Evolutionary conservation across 2,113 vertebrate genomes (phyloP).

Genomic region (Pelobates fuscus): DNA sequence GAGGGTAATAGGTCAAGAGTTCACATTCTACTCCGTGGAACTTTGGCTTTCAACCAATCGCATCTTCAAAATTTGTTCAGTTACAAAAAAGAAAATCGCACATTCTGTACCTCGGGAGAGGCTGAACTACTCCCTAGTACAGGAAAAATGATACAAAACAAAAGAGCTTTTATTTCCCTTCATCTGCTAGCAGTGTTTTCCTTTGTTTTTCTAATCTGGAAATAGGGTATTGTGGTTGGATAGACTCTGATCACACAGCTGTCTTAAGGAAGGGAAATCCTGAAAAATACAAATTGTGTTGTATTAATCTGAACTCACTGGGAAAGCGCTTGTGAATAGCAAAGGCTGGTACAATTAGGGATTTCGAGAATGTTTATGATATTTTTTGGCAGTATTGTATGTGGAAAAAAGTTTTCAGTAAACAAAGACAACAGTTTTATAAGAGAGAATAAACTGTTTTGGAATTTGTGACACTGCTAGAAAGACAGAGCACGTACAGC

Average conservation of each 20-base stretch:
- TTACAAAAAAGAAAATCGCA: slow-evolving; percentile 3
- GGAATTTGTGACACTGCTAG: too few species aligned
- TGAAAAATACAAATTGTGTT: slow-evolving; percentile 5
- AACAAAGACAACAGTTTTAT: too few species aligned
- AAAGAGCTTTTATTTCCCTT: slow-evolving; percentile 31
- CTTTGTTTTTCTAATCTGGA: slow-evolving; percentile 25
- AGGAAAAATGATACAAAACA: slow-evolving; percentile 28
- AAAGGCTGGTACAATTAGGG: not conserved
- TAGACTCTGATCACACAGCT: slow-evolving; percentile 10
- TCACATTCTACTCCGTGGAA: slow-evolving; percentile 29
- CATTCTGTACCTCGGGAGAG: slow-evolving; percentile 9
- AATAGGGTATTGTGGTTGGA: slow-evolving; percentile 11
- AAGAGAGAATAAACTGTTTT: too few species aligned
- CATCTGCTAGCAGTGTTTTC: slow-evolving; percentile 21
- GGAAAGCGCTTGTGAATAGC: not conserved
- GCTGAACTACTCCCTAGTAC: slow-evolving; percentile 15
- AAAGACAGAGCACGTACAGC: too few species aligned
- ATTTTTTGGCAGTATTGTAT: not conserved
- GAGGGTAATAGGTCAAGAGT: slow-evolving; percentile 16
- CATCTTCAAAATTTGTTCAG: slow-evolving; percentile 10
- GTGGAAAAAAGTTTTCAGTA: not conserved
- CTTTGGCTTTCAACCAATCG: slow-evolving; percentile 24
- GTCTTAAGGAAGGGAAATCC: slow-evolving; percentile 25
- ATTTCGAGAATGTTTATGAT: not conserved
- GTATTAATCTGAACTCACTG: not conserved